phyloP scores from a whole-genome alignment of 2,888 invertebrate genomes.

The Hyles lineata region DNA sequence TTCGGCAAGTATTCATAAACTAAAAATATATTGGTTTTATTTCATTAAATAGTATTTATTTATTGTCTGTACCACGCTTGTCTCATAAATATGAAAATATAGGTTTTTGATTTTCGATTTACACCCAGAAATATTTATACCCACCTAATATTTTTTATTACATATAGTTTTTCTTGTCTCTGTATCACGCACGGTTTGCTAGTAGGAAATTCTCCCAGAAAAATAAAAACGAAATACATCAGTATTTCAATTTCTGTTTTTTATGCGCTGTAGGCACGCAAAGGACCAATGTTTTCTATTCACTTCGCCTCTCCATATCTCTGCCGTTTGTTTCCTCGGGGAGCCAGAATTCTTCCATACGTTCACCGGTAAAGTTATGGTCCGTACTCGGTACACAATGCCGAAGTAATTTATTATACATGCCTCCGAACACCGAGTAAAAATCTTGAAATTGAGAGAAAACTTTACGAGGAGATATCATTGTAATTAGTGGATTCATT shows the following conservation, averaged over 20 bases:
- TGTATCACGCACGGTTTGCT: too few relatives aligned
- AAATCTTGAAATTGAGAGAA: slow-evolving; percentile 1
- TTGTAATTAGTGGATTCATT: neutral
- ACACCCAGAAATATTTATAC: too few relatives aligned
- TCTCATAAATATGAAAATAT: too few relatives aligned
- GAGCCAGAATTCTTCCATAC: slow-evolving; percentile 8
- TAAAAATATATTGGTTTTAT: too few relatives aligned
- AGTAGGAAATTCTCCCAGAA: too few relatives aligned
- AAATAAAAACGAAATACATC: neutral
- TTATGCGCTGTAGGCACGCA: neutral
- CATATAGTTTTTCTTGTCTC: too few relatives aligned
- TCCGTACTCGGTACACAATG: neutral
- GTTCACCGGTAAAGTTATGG: slow-evolving; percentile 3
- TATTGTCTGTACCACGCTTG: too few relatives aligned
- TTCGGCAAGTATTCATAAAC: too few relatives aligned
- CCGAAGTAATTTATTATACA: slow-evolving; percentile 16
- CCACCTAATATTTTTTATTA: too few relatives aligned
- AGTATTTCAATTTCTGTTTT: slow-evolving; percentile 5
- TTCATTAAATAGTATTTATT: too few relatives aligned
- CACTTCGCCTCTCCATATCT: neutral
- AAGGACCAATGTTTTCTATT: slow-evolving; percentile 14
- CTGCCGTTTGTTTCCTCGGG: neutral
- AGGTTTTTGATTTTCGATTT: too few relatives aligned
- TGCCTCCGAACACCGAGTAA: neutral
- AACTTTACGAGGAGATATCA: neutral